Evolutionary conservation across 2,113 vertebrate species (phyloP), one percentile per base, ranked within the genome.

Genomic region (Pachycephala philippinensis): DNA sequence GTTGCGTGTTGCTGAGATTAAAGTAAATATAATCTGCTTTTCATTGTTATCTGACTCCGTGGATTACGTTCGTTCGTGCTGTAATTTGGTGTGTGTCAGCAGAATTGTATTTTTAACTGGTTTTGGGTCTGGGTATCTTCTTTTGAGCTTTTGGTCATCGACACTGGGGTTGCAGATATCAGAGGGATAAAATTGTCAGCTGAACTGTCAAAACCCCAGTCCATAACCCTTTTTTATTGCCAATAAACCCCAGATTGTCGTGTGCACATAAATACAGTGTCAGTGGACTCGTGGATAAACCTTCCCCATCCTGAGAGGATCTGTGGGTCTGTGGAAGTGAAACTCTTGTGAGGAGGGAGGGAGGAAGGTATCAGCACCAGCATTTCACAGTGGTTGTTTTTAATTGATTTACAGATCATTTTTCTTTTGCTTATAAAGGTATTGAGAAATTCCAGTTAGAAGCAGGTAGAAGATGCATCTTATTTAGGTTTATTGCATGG

Each of bases 21-120:
- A 93, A 96, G 86, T 88, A 64, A 97, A 84, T 89, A 94, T 84
- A 95, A 97, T 96, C 96, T 80, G 27, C 93, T 91, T 86, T 27
- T 82, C 82, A 50, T 88, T 94, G 68, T 93, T 85, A 75, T 47
- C 77, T 14, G 69, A 44, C 80, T 42, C 71, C 12, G 0, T 0
- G 71, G 93, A 83, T 95, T 93, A 83, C 2, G 1, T 81, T 83
- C 6, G n/a, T 81, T 91, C 63, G 1, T n/a, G 89, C 77, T 90
- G 28, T 87, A 87, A 65, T 84, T 90, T 69, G 77, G 8, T 9
- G 8, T 8, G 7, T 77, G 44, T 69, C 80, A 44, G 39, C 68
- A 31, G 56, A 49, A 31, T 54, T 76, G 52, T 26, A 1, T 40
- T 82, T 75, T 83, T 35, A 50, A 37, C 47, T 80, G 23, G 19